A percentile compares a stretch with the other conserved stretches of the same genome.
Conservation (phyloP, 2,797 vertebrate genomes). For the Alcedo atthis region DNA sequence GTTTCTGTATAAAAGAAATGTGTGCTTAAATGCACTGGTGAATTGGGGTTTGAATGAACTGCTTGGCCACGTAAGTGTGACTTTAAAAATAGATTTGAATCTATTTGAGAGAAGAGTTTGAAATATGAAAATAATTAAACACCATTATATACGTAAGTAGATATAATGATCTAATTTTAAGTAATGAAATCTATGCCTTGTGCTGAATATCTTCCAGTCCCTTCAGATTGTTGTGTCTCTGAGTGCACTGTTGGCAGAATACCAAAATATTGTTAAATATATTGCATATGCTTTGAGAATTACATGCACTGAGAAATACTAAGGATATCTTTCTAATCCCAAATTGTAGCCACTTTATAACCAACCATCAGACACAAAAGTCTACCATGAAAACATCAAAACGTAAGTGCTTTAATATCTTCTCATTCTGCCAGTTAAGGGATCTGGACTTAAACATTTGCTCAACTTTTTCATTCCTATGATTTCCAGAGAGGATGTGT, state of each 20-base stretch:
- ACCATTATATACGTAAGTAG: background rate
- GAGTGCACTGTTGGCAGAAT: background rate
- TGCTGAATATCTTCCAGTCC: background rate
- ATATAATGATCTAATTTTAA: background rate
- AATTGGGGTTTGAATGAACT: background rate
- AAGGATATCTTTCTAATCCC: background rate
- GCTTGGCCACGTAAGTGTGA: background rate
- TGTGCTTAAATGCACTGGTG: background rate
- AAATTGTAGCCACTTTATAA: constrained; percentile 93
- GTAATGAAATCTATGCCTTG: background rate
- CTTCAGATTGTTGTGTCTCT: background rate
- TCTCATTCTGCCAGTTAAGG: constrained; percentile 8
- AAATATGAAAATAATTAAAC: background rate
- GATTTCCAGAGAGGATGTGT: background rate
- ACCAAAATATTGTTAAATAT: background rate
- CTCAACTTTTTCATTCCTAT: background rate
- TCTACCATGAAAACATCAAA: constrained; percentile 99
- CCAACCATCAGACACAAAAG: constrained; percentile 98
- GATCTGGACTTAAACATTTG: background rate
- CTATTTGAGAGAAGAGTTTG: background rate
- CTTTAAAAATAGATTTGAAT: background rate
- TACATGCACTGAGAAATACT: background rate
- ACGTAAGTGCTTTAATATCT: constrained; percentile 87
- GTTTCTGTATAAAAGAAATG: background rate
- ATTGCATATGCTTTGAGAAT: background rate